phyloP scores from a whole-genome alignment of 2,888 invertebrate species.

The Autographa gamma region DNA sequence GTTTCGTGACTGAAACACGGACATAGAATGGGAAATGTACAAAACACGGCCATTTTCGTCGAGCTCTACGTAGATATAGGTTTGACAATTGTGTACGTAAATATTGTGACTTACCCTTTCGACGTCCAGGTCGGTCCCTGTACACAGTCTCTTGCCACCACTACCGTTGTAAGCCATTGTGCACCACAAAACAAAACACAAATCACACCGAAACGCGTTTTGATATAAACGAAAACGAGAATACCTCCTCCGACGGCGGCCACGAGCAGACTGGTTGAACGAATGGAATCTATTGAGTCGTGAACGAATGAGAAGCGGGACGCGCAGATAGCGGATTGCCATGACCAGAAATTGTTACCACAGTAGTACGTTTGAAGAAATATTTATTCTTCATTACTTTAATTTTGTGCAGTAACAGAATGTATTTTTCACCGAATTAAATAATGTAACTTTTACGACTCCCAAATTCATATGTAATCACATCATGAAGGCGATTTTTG shows the following conservation, averaged over 20 bases:
- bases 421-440: accelerated
- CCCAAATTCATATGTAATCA: neutral
- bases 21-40: conserved; percentile 78
- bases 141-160: conserved; percentile 89
- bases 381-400: neutral
- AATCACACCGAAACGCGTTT: conserved; percentile 87
- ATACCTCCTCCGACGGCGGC: conserved; percentile 72
- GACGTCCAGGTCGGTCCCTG: conserved; percentile 85
- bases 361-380: conserved; percentile 25
- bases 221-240: conserved; percentile 66
- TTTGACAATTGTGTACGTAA: conserved; percentile 67
- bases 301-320: conserved; percentile 59
- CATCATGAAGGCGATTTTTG: accelerated
- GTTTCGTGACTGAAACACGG: conserved; percentile 67
- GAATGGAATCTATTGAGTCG: conserved; percentile 64
- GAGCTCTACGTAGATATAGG: conserved; percentile 71
- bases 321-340: conserved; percentile 56
- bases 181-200: conserved; percentile 90
- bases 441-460: neutral
- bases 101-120: conserved; percentile 82
- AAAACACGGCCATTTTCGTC: conserved; percentile 88
- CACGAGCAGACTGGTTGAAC: conserved; percentile 83
- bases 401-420: neutral
- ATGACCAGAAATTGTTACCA: conserved; percentile 23
- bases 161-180: conserved; percentile 93